Evolutionary conservation across 2,888 invertebrate genomes (phyloP).

Genomic region (Pristionchus entomophagus): DNA sequence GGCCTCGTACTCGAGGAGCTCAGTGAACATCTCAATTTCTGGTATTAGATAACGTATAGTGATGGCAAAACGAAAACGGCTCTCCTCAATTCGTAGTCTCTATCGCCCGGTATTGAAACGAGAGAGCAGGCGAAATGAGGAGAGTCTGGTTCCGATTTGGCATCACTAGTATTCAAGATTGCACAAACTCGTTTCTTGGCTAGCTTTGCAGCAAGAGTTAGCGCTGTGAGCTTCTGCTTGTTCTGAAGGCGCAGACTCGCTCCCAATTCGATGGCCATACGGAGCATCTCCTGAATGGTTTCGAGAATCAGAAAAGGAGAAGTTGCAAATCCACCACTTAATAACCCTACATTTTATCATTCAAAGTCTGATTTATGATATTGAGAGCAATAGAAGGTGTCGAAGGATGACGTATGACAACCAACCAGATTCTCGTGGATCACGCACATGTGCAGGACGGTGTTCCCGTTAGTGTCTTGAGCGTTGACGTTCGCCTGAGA

Average conservation of each 20-base stretch:
- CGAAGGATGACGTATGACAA: not conserved
- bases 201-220: constrained; percentile 92
- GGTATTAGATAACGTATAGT: too few species aligned
- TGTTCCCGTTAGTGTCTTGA: constrained; percentile 97
- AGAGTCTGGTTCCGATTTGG: too few species aligned
- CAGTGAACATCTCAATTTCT: constrained; percentile 87
- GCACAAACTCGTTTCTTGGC: constrained; percentile 85
- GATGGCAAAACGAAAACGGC: too few species aligned
- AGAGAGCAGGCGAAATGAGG: too few species aligned
- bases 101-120: too few species aligned
- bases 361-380: too few species aligned
- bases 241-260: constrained; percentile 89
- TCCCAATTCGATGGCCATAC: constrained; percentile 93
- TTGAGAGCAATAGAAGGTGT: too few species aligned
- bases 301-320: not conserved
- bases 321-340: too few species aligned
- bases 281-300: constrained; percentile 83
- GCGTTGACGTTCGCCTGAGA: constrained; percentile 87
- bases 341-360: too few species aligned
- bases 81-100: too few species aligned
- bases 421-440: constrained; percentile 90
- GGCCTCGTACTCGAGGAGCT: constrained; percentile 93
- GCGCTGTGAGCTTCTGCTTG: constrained; percentile 88
- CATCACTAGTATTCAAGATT: not conserved
- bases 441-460: constrained; percentile 93